Evolutionary conservation across 2,113 vertebrate genomes (phyloP), one percentile per base, ranked within the genome.

Genomic region (Notothenia rossii): DNA sequence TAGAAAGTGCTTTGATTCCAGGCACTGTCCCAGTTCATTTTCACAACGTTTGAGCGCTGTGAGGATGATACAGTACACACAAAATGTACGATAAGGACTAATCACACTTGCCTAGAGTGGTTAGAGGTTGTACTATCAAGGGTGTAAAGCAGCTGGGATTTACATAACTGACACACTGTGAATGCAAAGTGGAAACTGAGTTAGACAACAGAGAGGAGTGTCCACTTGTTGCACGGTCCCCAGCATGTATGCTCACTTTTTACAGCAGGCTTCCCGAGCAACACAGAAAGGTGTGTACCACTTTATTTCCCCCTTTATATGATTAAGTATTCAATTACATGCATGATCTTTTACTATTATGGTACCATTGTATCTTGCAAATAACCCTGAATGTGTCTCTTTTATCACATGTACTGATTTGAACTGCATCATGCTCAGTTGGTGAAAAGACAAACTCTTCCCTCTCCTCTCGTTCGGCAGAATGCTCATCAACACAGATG

Each of bases 131-230:
- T 70, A 61, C 74, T 71, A 29, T 4, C 29, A 71, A 68, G 81
- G 48, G 10, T 81, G 54, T 46, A 11, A 33, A 17, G 55, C 78
- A 77, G 84, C 65, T 81, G 72, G 69, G 81, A 80, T 70, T 76
- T 40, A 58, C 51, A 69, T 82, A 40, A 68, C 54, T 53, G 25
- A 75, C 72, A 73, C 14, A 70, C 7, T 75, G 64, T 29, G 18
- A 20, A 73, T 70, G 64, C 64, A 77, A 58, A 79, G 69, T 71
- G 46, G 33, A 75, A 65, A 71, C 12, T 75, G 59, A 77, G 72
- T 67, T 61, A 64, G 58, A 66, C 33, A 33, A 51, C 67, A 71
- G 45, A 63, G 40, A 79, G 14, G 14, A 70, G 36, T 5, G 53
- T 14, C 17, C 67, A 7, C 75, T 51, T 29, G 5, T 36, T 73